Evolutionary conservation across 2,888 invertebrate genomes (phyloP), one percentile per base, ranked within the genome.

Genomic region (Drosophila yooni): DNA sequence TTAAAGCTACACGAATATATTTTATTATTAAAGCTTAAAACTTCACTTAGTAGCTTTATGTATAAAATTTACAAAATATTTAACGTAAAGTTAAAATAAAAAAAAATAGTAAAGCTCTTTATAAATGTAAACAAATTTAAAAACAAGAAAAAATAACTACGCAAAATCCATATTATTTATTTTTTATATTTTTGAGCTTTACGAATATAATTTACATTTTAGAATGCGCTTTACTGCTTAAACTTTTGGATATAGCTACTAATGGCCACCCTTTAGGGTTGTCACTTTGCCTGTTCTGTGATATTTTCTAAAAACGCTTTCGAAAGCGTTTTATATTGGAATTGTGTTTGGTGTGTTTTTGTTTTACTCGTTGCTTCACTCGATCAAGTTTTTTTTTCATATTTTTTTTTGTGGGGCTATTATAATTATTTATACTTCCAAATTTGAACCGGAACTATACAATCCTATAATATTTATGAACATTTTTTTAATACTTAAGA

Each of bases 401-500:
- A 13, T 15, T 34, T 25, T 29, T 36, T 36, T 27, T n/a, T 38
- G 8, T 58, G 61, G 62, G 61, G 40, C 15, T 61, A 31, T 58
- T 29, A 48, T 58, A 34, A 48, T 51, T 59, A 25, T 43, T 53
- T 53, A 33, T 57, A 34, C 63, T 71, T 67, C 59, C 36, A 76
- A 76, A 72, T 50, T 65, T 40, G 4, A 56, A 64, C 18, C 33
- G 31, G 50, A 62, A 48, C 43, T 60, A 56, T 48, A 56, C 74
- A 54, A 74, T 61, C 40, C 40, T 61, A 73, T 58, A 64, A 82
- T 68, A 67, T 53, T 60, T 70, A 73, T 63, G 63, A 25, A 54
- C 60, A 54, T 78, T 80, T 76, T 80, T 70, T 74, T 61, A 83
- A 73, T 89, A 86, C 51, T 86, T 84, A 84, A 84, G 89, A 67